Conservation (phyloP, 2,888 invertebrate genomes). For the Parnassius mnemosyne region DNA sequence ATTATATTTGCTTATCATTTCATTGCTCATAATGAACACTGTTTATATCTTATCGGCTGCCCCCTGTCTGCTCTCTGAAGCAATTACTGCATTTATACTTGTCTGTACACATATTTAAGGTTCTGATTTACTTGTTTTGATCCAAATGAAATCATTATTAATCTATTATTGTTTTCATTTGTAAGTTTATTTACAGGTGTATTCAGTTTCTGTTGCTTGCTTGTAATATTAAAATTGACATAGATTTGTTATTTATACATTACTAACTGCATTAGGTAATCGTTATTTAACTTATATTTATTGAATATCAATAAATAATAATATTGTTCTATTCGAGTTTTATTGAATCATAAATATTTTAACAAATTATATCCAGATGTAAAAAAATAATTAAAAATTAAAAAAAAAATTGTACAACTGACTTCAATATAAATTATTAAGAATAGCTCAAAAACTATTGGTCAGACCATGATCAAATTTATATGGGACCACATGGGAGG, state of each 20-base stretch:
- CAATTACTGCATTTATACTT: conserved; percentile 41
- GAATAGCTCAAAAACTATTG: too few species aligned
- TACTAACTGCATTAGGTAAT: conserved; percentile 18
- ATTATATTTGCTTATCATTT: conserved; percentile 43
- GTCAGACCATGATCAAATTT: too few species aligned
- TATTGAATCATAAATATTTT: neutral
- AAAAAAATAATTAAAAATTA: too few species aligned
- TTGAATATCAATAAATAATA: conserved; percentile 19
- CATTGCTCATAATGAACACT: conserved; percentile 32
- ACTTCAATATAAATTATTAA: too few species aligned
- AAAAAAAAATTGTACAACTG: too few species aligned
- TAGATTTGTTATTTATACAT: conserved; percentile 8
- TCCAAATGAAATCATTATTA: neutral
- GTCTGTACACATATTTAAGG: conserved; percentile 25
- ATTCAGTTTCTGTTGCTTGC: conserved; percentile 4
- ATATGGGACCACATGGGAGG: too few species aligned
- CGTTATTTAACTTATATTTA: conserved; percentile 20
- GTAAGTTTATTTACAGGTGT: conserved; percentile 4
- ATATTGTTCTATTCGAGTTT: conserved; percentile 23
- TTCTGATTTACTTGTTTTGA: conserved; percentile 10
- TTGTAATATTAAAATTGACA: conserved; percentile 2
- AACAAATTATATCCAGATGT: too few species aligned
- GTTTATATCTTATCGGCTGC: conserved; percentile 35
- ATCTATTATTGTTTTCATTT: conserved; percentile 8
- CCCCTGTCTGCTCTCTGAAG: conserved; percentile 35